phyloP scores from a whole-genome alignment of 2,797 vertebrate genomes.

The Sternarchorhynchus goeldii region DNA sequence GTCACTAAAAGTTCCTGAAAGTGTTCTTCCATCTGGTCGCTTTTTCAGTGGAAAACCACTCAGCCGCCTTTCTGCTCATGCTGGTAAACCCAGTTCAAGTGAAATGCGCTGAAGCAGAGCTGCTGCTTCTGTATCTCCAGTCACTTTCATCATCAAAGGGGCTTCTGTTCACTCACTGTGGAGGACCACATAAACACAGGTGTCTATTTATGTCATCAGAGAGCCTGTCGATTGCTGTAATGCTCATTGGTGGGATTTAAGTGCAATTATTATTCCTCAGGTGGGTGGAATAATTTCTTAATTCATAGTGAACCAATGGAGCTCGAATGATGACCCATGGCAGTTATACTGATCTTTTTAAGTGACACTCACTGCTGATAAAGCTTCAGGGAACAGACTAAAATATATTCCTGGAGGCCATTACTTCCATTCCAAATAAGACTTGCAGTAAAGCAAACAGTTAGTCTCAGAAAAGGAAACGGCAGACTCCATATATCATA shows the following conservation, averaged over 20 bases:
- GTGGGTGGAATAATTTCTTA: conserved; percentile 28
- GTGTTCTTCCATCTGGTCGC: background rate
- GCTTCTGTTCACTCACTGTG: conserved; percentile 31
- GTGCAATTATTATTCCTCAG: conserved; percentile 28
- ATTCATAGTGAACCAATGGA: conserved; percentile 13
- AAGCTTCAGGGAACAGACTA: background rate
- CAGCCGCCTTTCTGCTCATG: background rate
- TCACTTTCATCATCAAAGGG: conserved; percentile 39
- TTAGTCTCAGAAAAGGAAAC: conserved; percentile 6
- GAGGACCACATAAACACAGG: conserved; percentile 34
- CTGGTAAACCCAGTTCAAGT: conserved; percentile 23
- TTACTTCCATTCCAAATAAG: conserved; percentile 17
- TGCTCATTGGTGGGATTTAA: background rate
- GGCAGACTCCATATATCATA: conserved; percentile 12
- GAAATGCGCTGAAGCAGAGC: conserved; percentile 13
- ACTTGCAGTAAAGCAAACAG: conserved; percentile 8
- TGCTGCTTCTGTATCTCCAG: conserved; percentile 17
- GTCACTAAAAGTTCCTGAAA: background rate
- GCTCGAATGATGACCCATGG: background rate
- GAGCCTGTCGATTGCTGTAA: conserved; percentile 17
- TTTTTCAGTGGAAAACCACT: background rate
- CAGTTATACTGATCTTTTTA: background rate
- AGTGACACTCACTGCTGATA: background rate
- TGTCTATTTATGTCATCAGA: conserved; percentile 25
- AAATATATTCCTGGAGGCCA: background rate